A percentile compares a stretch with the other conserved stretches of the same genome.
phyloP scores from a whole-genome alignment of 2,113 vertebrate species.

The Agelaius tricolor region DNA sequence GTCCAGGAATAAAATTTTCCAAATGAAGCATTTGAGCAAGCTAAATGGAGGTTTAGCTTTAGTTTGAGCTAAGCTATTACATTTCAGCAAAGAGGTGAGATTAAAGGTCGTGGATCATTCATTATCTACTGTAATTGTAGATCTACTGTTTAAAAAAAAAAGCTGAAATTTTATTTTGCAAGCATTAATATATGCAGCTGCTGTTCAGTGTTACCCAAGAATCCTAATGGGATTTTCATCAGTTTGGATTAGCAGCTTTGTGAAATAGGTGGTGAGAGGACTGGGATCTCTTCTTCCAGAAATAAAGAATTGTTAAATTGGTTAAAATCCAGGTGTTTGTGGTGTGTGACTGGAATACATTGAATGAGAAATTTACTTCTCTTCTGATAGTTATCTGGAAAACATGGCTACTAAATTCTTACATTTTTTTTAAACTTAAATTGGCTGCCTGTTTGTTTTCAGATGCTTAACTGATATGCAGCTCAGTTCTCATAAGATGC shows the following conservation, averaged over 20 bases:
- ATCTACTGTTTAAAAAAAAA: background rate
- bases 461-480: background rate
- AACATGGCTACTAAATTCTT: background rate
- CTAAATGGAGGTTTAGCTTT: background rate
- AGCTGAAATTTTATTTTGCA: background rate
- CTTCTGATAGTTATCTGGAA: background rate
- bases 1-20: background rate
- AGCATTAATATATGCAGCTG: background rate
- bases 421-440: background rate
- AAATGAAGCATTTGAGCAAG: background rate
- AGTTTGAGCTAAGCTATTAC: background rate
- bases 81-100: background rate
- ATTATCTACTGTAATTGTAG: background rate
- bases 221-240: background rate
- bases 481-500: constrained; percentile 33
- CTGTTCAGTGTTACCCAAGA: background rate
- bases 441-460: background rate
- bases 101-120: background rate
- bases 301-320: background rate
- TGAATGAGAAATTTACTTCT: background rate
- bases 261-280: background rate
- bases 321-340: constrained; percentile 26
- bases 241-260: background rate
- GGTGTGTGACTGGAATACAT: background rate
- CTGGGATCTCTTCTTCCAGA: background rate